Percentiles rank a stretch among this genome's conserved stretches.
These are phyloP conservation scores for Tyrophagus putrescentiae DNA, from an alignment of 1,140 invertebrate genomes.

Conservation along the genomic window DNA sequence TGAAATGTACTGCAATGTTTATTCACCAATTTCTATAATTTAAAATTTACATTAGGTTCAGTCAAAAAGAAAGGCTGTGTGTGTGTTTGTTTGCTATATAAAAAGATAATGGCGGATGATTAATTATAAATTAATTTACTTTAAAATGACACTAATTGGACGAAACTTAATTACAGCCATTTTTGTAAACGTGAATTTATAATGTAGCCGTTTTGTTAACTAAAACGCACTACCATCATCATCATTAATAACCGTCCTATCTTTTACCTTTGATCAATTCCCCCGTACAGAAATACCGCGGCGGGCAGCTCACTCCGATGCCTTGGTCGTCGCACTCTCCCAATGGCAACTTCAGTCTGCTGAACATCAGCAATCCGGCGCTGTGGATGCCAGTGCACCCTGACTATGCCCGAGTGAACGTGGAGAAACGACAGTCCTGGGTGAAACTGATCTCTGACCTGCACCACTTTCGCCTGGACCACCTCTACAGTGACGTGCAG, in stretches of 20 bases:
- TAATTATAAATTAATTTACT: too few species aligned
- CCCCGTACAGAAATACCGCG: conserved; percentile 7
- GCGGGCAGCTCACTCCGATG: conserved; percentile 26
- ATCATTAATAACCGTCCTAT: not conserved
- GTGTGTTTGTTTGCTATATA: too few species aligned
- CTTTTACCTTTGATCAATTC: not conserved
- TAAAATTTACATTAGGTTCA: too few species aligned
- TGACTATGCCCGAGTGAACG: conserved; percentile 22
- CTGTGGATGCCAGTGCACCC: conserved; percentile 25
- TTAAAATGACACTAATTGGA: too few species aligned
- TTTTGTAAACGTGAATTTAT: too few species aligned
- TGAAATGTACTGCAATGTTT: too few species aligned
- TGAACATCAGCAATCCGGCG: not conserved
- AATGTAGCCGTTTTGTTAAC: too few species aligned
- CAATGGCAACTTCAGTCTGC: conserved; percentile 23
- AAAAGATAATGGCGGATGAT: too few species aligned
- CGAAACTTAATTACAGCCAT: too few species aligned
- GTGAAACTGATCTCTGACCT: not conserved
- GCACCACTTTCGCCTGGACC: conserved; percentile 6
- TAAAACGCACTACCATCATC: not conserved
- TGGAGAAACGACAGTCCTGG: conserved; percentile 16
- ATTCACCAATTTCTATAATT: too few species aligned
- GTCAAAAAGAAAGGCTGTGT: too few species aligned
- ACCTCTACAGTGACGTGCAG: not conserved
- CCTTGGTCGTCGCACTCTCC: conserved; percentile 24